A percentile compares a stretch with the other conserved stretches of the same genome.
Evolutionary conservation across 2,113 vertebrate species (phyloP).

Genomic region (Archocentrus centrarchus): DNA sequence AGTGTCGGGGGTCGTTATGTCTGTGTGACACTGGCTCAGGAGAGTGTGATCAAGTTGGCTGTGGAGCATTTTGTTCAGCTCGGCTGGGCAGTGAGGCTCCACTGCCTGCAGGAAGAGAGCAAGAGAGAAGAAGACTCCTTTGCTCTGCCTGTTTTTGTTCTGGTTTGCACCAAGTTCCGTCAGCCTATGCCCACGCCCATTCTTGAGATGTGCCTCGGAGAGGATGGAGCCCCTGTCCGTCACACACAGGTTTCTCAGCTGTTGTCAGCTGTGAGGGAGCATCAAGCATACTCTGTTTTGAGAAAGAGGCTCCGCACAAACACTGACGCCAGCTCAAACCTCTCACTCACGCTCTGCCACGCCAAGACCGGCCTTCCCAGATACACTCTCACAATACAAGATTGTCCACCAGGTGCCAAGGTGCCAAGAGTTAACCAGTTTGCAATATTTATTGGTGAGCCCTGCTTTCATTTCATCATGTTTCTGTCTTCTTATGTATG

Average conservation of each 20-base stretch:
- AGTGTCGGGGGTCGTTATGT: constrained; percentile 91
- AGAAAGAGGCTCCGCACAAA: constrained; percentile 87
- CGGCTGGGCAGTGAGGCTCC: constrained; percentile 92
- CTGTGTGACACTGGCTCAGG: constrained; percentile 94
- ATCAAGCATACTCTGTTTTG: constrained; percentile 90
- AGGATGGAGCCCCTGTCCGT: constrained; percentile 85
- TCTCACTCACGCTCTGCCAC: constrained; percentile 87
- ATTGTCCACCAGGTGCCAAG: constrained; percentile 84
- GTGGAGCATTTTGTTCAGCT: constrained; percentile 88
- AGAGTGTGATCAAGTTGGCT: constrained; percentile 87
- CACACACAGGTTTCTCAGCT: constrained; percentile 78
- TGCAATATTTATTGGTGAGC: constrained; percentile 97
- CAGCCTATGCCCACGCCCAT: constrained; percentile 82
- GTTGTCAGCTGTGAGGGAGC: constrained; percentile 86
- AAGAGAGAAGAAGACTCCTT: constrained; percentile 79
- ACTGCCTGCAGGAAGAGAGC: constrained; percentile 81
- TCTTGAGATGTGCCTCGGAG: constrained; percentile 90
- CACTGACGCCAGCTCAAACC: constrained; percentile 66
- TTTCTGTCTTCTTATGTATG: neutral
- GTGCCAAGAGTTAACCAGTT: constrained; percentile 87
- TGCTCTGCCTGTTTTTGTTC: constrained; percentile 88
- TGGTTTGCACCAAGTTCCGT: constrained; percentile 94
- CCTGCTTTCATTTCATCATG: neutral
- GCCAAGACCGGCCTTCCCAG: constrained; percentile 84
- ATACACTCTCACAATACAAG: constrained; percentile 92